Evolutionary conservation across 2,113 vertebrate genomes (phyloP).

Genomic region (Jaculus jaculus): DNA sequence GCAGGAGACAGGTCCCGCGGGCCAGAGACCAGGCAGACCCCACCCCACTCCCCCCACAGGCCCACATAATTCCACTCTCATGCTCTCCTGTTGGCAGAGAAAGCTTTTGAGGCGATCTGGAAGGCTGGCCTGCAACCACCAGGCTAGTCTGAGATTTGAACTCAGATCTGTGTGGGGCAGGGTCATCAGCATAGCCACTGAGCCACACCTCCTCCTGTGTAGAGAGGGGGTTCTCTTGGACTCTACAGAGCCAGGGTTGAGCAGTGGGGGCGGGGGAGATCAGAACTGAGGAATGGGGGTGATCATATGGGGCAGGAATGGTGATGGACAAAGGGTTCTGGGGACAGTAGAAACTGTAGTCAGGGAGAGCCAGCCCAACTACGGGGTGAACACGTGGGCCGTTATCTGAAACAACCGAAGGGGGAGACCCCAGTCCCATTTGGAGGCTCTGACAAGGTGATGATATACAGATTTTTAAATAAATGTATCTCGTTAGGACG

Average conservation of each 20-base stretch:
- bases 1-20: accelerated
- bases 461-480: slow-evolving; percentile 70
- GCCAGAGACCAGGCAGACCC: not conserved
- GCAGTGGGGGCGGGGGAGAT: no score
- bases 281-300: not conserved
- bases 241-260: not conserved
- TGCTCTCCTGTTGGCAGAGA: not conserved
- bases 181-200: accelerated
- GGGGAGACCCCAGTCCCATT: not conserved
- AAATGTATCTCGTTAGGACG: slow-evolving; percentile 65
- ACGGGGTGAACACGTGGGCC: not conserved
- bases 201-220: accelerated
- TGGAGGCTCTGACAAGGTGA: slow-evolving; percentile 58
- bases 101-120: not conserved
- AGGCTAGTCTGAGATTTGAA: not conserved
- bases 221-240: not conserved
- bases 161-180: not conserved
- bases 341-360: not conserved
- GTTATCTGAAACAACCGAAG: slow-evolving; percentile 43
- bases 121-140: accelerated
- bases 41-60: no score
- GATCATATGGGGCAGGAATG: not conserved
- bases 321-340: no score
- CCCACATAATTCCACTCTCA: not conserved
- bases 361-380: not conserved